Percentiles rank a stretch among this genome's conserved stretches.
Conservation (phyloP, 2,113 vertebrate genomes). For the Dunckerocampus dactyliophorus region DNA sequence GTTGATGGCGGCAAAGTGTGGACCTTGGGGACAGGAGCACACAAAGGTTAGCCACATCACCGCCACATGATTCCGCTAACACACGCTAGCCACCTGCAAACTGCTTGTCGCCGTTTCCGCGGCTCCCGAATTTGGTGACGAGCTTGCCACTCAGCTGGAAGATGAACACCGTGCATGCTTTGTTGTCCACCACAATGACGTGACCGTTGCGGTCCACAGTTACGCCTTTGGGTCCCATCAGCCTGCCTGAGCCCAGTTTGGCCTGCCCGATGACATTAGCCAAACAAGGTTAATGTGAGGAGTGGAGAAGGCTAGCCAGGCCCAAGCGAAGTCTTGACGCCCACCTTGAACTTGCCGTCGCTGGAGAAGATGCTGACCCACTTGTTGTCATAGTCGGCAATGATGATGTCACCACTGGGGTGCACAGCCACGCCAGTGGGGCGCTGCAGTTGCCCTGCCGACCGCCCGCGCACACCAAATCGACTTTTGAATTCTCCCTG, state of each 20-base stretch:
- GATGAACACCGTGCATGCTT: conserved; percentile 95
- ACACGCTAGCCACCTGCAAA: conserved; percentile 84
- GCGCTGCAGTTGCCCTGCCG: conserved; percentile 90
- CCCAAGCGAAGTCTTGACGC: background rate
- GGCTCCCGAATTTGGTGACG: conserved; percentile 90
- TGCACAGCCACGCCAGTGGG: conserved; percentile 96
- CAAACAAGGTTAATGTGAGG: background rate
- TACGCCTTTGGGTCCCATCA: conserved; percentile 97
- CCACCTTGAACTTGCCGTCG: conserved; percentile 96
- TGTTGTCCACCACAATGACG: conserved; percentile 97
- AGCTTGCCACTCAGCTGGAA: conserved; percentile 95
- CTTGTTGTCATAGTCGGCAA: conserved; percentile 98
- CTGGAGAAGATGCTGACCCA: conserved; percentile 98
- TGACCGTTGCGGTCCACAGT: conserved; percentile 94
- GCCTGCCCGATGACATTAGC: conserved; percentile 66
- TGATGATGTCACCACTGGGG: conserved; percentile 94
- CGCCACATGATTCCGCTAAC: conserved; percentile 69
- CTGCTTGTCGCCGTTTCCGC: conserved; percentile 95
- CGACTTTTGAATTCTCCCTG: conserved; percentile 93
- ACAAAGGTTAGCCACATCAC: background rate
- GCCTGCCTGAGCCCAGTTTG: conserved; percentile 92
- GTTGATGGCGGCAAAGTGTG: conserved; percentile 91
- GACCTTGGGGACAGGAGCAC: conserved; percentile 73
- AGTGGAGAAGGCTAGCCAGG: background rate
- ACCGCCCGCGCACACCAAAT: conserved; percentile 91